Base-by-base conservation (phyloP, 2,113 vertebrate genomes). In the Oncorhynchus keta region DNA sequence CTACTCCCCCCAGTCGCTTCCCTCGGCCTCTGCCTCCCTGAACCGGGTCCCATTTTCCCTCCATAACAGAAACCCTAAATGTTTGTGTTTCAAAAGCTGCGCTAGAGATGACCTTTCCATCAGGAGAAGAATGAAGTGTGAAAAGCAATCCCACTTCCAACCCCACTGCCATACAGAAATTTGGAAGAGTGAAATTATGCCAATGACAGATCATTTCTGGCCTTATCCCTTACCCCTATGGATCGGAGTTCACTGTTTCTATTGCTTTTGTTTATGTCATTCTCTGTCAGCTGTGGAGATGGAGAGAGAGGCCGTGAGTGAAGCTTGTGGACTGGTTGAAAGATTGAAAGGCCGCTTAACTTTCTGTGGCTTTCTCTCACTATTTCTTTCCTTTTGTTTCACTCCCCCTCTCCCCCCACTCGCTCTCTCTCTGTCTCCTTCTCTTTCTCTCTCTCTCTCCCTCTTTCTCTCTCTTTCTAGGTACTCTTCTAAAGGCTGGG, bases 401-500 rank as follows among this genome's bases (percentile, higher is more conserved):
- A 39, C 39, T 39, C 39, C 8, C 39, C 2, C 39, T 9, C 39
- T 39, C 39, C 39, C 39, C 8, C 39, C 39, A 8, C 8, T 7
- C 8, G 2, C 77, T 72, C 39, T 61, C 35, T 81, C 71, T 76
- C 8, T 28, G 28, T 28, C 26, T 30, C 14, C 30, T 14, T 61
- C 49, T 62, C 61, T 73, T 39, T 76, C 12, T 59, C 59, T 81
- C 69, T 70, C 35, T 72, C 70, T 62, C 39, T 57, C 35, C 81
- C 68, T 76, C 8, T 66, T 55, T 80, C 64, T 72, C 57, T 75
- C 12, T 81, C 49, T 78, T 32, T 72, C 30, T 14, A 97, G 96
- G 82, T 88, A 85, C 81, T 95, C 94, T 35, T 61, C 13, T 11
- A 88, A 81, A 65, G 87, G 86, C 72, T 96, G 95, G 95, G 84